phyloP scores from a whole-genome alignment of 2,797 vertebrate genomes.

The Sebastes taczanowskii region DNA sequence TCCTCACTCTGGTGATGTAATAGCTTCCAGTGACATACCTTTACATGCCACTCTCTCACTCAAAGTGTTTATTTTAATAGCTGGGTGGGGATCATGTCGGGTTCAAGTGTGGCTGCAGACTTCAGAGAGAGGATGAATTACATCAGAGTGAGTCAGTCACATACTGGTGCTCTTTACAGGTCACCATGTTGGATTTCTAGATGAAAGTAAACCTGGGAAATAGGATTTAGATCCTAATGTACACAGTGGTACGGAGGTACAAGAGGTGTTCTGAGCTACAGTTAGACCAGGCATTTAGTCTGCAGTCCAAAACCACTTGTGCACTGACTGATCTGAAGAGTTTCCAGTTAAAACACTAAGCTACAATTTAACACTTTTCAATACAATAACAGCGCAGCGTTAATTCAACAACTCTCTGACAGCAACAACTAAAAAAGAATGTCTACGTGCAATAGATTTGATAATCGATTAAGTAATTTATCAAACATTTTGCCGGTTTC shows the following conservation, averaged over 20 bases:
- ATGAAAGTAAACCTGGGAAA: slow-evolving; percentile 1
- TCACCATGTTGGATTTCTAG: slow-evolving; percentile 3
- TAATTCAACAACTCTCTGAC: not conserved
- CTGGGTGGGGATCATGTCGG: slow-evolving; percentile 35
- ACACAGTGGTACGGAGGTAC: not conserved
- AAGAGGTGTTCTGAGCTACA: not conserved
- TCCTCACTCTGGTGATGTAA: slow-evolving; percentile 46
- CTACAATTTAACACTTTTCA: not conserved
- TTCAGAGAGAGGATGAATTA: slow-evolving; percentile 5
- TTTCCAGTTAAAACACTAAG: not conserved
- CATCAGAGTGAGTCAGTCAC: slow-evolving; percentile 17
- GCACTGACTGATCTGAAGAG: not conserved
- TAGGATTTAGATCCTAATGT: not conserved
- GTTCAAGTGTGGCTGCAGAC: slow-evolving; percentile 10
- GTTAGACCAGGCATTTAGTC: not conserved
- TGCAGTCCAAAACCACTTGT: not conserved
- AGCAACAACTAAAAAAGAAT: not conserved
- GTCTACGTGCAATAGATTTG: not conserved
- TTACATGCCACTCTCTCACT: slow-evolving; percentile 25
- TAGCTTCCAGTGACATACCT: slow-evolving; percentile 17
- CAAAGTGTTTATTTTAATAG: slow-evolving; percentile 36
- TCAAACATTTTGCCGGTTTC: not conserved
- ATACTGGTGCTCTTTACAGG: not conserved
- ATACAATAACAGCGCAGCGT: not conserved
- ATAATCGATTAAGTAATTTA: not conserved